phyloP scores from a whole-genome alignment of 1,140 invertebrate genomes.

The Phenacoccus solenopsis region DNA sequence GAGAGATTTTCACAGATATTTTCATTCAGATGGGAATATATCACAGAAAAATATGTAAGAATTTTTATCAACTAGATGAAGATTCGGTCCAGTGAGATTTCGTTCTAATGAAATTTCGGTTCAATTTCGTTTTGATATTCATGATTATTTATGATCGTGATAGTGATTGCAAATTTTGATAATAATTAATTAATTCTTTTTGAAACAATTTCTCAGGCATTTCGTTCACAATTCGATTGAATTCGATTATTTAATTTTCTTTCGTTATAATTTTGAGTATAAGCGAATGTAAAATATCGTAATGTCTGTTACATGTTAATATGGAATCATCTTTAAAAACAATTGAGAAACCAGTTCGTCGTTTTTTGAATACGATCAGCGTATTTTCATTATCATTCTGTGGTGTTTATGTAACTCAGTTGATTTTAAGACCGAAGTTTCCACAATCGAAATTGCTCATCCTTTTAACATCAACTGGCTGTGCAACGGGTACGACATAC shows the following conservation, averaged over 20 bases:
- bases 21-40: not conserved
- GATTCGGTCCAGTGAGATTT: no score
- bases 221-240: no score
- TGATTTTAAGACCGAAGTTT: not conserved
- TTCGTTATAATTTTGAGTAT: no score
- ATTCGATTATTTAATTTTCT: no score
- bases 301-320: no score
- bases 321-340: not conserved
- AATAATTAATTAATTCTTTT: no score
- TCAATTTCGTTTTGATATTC: no score
- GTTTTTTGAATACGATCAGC: not conserved
- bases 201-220: no score
- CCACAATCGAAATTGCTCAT: not conserved
- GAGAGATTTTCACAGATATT: not conserved
- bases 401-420: not conserved
- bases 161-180: no score
- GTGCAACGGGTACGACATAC: not conserved
- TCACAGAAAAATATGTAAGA: not conserved
- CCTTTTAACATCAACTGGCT: not conserved
- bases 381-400: not conserved
- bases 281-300: no score
- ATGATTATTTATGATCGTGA: no score
- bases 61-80: not conserved
- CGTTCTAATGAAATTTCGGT: no score
- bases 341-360: not conserved